Base-by-base conservation (phyloP, 2,888 invertebrate species). In the Athetis lepigone region DNA sequence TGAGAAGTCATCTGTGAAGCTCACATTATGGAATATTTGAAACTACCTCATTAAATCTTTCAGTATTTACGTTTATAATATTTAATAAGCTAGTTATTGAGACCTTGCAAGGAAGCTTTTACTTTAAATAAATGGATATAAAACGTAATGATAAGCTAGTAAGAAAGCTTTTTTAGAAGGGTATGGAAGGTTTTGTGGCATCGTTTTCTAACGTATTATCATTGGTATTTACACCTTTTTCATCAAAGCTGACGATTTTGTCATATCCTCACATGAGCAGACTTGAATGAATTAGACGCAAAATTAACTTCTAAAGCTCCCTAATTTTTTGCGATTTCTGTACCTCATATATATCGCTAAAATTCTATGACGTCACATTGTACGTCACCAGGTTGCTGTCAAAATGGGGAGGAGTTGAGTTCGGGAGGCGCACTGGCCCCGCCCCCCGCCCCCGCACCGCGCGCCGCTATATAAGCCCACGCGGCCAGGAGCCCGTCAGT, bases 341-440 rank as follows among this genome's bases (percentile, higher is more conserved):
- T 23, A 39, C n/a, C 11, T 29, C 7, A 9, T 29, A 29, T 23
- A 25, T 39, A 37, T 16, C 2, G 46, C 39, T 45, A 25, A 54
- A 58, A 58, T 76, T 61, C 58, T n/a, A 60, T 86, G 87, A 90
- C 88, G 90, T 91, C 89, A 87, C 57, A 18, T 29, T 36, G 43
- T 45, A 80, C 80, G 80, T 80, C 80, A 80, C 63, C 75, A 84
- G 83, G 83, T 83, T 83, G 82, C 81, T 88, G 82, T 86, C 86
- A 87, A 92, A 91, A 90, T 85, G 79, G 85, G 94, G 94, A 79
- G 94, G 93, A 70, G 89, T 65, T 76, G 75, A 63, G 72, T 77
- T 43, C 46, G 57, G 55, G 79, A 67, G 86, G 87, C 86, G 79
- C 37, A 36, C 13, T 75, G 59, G 86, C 90, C 76, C 93, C 94